Conservation (phyloP, 2,113 vertebrate genomes). For the Speoplatyrhinus poulsoni region DNA sequence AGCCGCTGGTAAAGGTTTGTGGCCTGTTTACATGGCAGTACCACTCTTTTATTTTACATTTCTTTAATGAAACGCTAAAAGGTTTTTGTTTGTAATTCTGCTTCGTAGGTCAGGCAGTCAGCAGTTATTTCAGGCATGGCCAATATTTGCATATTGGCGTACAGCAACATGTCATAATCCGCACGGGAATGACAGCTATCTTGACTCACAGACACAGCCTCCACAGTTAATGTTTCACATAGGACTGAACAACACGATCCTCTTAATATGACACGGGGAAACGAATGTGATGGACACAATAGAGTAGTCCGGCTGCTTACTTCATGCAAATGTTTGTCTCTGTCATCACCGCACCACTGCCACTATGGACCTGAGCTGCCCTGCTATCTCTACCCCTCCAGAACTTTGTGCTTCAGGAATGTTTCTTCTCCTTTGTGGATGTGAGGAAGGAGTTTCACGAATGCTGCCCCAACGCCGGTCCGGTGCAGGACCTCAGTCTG, state of each 20-base stretch:
- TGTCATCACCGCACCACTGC: not conserved
- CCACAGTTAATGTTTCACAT: not conserved
- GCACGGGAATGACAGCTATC: conserved; percentile 18
- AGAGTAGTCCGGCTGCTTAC: too few species aligned
- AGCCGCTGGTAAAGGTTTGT: not conserved
- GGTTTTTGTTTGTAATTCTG: not conserved
- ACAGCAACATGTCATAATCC: conserved; percentile 22
- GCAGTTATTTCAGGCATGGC: not conserved
- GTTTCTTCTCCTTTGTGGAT: conserved; percentile 94
- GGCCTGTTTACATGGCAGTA: not conserved
- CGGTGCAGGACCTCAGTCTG: conserved; percentile 82
- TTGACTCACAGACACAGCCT: not conserved
- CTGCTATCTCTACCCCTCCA: conserved; percentile 52
- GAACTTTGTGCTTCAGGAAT: conserved; percentile 89
- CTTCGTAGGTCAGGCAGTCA: not conserved
- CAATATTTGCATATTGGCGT: conserved; percentile 4
- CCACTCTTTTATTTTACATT: too few species aligned
- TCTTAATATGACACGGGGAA: too few species aligned
- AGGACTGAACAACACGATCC: not conserved
- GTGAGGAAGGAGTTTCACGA: conserved; percentile 87
- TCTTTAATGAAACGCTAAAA: not conserved
- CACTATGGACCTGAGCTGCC: not conserved
- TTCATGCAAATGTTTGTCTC: not conserved
- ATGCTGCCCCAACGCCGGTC: conserved; percentile 81
- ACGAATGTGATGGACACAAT: not conserved